phyloP scores from a whole-genome alignment of 2,888 invertebrate species.

The Luffia ferchaultella region DNA sequence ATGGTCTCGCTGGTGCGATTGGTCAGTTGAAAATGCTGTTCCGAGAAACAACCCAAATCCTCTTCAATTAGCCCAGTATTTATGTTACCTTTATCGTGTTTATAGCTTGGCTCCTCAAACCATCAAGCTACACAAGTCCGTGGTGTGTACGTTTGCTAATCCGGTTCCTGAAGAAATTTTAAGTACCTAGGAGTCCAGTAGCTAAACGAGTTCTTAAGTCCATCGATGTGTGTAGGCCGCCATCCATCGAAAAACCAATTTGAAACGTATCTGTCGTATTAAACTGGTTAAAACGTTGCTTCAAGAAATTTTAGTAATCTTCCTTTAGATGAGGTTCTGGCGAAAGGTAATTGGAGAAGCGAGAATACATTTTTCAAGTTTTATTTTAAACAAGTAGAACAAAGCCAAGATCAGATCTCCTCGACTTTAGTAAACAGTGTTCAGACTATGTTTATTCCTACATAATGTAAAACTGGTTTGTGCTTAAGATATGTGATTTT shows the following conservation, averaged over 20 bases:
- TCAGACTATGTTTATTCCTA: neutral
- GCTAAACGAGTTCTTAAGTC: conserved; percentile 1
- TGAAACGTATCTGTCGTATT: neutral
- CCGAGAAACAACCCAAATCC: neutral
- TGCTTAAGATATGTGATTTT: neutral
- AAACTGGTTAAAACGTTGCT: conserved; percentile 5
- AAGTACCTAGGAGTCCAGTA: neutral
- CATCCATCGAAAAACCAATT: neutral
- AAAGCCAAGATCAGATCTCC: too few relatives aligned
- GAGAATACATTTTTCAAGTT: conserved; percentile 9
- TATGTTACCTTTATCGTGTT: neutral
- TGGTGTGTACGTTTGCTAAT: neutral
- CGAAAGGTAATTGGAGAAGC: conserved; percentile 12
- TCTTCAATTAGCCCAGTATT: neutral
- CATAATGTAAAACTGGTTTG: neutral
- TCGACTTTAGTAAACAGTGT: too few relatives aligned
- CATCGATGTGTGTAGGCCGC: neutral
- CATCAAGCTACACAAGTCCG: conserved; percentile 1
- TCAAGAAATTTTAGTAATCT: conserved; percentile 7
- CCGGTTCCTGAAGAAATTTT: neutral
- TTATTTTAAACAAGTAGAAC: conserved; percentile 13
- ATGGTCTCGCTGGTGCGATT: conserved; percentile 1
- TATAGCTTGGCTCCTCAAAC: neutral
- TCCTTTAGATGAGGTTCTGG: conserved; percentile 10
- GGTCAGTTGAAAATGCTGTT: neutral